Evolutionary conservation across 2,797 vertebrate species (phyloP), one percentile per base, ranked within the genome.

Genomic region (Parambassis ranga): DNA sequence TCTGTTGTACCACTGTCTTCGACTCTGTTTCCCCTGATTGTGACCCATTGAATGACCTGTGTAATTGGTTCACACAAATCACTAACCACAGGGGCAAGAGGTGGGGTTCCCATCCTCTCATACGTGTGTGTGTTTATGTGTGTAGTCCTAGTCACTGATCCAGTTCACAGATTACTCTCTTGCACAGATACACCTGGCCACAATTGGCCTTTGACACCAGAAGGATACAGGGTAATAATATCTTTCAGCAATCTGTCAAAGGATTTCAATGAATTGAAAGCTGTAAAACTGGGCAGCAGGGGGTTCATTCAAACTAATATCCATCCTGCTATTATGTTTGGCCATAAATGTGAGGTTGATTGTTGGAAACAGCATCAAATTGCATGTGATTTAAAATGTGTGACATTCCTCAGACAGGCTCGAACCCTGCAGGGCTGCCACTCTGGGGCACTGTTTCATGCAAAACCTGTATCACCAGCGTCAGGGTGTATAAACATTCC

Each of bases 1-100:
- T 65, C 50, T 72, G 77, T 65, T 52, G 52, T 31, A 65, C 61
- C 38, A 41, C 49, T 57, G 56, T 58, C 79, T 75, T 79, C 63
- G 67, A 66, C 58, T 58, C 65, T 66, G 71, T 65, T 81, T 77
- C 81, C 81, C 80, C 71, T 75, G 79, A 82, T 85, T 79, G 74
- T 84, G 89, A 87, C 88, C 89, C 86, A 72, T 58, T 82, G 85
- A 82, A 37, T 91, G 90, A 90, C 89, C 89, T 88, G 82, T 86
- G 89, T 89, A 90, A 92, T 91, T 90, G 83, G 72, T 75, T 76
- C 79, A 55, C 82, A 84, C 82, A 88, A 88, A 89, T 87, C 87
- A 90, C 87, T 88, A 87, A 90, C 83, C 83, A 82, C 75, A 62
- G 65, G 57, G 72, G 68, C 69, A 58, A n/a, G 27, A 3, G 53